A percentile compares a stretch with the other conserved stretches of the same genome.
These are phyloP conservation scores for Callionymus lyra DNA, from an alignment of 2,113 vertebrate genomes.

Conservation along the genomic window DNA sequence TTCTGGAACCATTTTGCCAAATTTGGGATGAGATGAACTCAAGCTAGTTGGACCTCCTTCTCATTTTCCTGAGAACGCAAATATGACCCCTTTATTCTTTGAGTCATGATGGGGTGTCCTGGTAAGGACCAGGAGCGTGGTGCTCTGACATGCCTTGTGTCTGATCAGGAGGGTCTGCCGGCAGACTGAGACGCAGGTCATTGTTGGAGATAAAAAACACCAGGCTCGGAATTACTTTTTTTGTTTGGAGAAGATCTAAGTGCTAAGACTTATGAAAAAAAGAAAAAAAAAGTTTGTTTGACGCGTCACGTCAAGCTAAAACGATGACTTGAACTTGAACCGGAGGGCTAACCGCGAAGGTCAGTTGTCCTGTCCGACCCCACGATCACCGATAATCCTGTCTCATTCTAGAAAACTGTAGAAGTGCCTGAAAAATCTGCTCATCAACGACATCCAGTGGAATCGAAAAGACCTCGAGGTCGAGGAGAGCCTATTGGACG, in stretches of 20 bases:
- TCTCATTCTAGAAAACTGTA: slow-evolving; percentile 68
- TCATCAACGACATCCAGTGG: slow-evolving; percentile 46
- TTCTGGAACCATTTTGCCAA: slow-evolving; percentile 46
- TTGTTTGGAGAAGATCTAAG: slow-evolving; percentile 26
- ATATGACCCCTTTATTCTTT: slow-evolving; percentile 21
- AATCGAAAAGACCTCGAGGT: neutral
- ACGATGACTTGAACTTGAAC: slow-evolving; percentile 56
- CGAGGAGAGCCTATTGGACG: too few relatives aligned
- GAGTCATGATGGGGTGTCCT: slow-evolving; percentile 2
- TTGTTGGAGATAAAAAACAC: slow-evolving; percentile 28
- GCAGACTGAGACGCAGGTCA: slow-evolving; percentile 50
- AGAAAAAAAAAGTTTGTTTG: slow-evolving; percentile 37
- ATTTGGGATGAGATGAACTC: slow-evolving; percentile 18
- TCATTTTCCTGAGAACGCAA: slow-evolving; percentile 18
- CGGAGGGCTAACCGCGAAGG: slow-evolving; percentile 59
- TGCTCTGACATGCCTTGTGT: slow-evolving; percentile 38
- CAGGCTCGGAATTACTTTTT: slow-evolving; percentile 15
- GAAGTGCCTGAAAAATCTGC: slow-evolving; percentile 69
- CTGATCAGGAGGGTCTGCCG: slow-evolving; percentile 53
- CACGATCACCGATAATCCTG: slow-evolving; percentile 62
- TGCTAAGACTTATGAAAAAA: too few relatives aligned
- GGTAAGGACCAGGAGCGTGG: slow-evolving; percentile 52
- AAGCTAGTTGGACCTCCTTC: slow-evolving; percentile 1
- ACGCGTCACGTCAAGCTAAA: slow-evolving; percentile 42
- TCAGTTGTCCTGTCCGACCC: slow-evolving; percentile 50